Base-by-base conservation (phyloP, 2,888 invertebrate species). In the Caenorhabditis virilis region DNA sequence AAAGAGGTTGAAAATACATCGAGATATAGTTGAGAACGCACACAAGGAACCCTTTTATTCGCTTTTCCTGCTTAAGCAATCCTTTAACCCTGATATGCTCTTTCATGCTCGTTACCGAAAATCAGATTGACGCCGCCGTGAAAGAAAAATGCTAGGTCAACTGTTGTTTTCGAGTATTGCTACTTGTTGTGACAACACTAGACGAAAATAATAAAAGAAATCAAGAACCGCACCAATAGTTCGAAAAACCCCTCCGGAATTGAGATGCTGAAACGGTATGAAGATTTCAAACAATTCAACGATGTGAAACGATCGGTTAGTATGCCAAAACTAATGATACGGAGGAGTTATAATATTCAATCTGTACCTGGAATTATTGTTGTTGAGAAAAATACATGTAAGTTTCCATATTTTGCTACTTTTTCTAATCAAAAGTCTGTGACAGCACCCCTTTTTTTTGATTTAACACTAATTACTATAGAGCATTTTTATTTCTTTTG, bases 361-460 rank as follows among this genome's bases (percentile, higher is more conserved):
- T 51, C 59, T 6, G 49, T 59, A 48, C 59, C 59, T 22, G 59
- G 59, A 15, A 65, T 65, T 49, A 46, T 65, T 43, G 64, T 65
- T 16, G 22, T 59, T 4, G 55, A 65, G 59, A 58, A 58, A 58
- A 52, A 47, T 27, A 47, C 25, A 36, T 30, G 27, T 26, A 22
- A 45, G 39, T n/a, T 18, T 39, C 13, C 6, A 3, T 39, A 6
- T n/a, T 20, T 39, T 20, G 6, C 6, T 20, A 36, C 15, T 36
- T 36, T 36, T 36, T 36, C 15, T 36, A n/a, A 15, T 16, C n/a
- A 7, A 36, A 36, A 30, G 30, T 30, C 30, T 13, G 30, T 9
- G 30, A 6, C 6, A 30, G 13, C 6, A 30, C 13, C 6, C 6
- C 6, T 6, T 30, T 30, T 30, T 30, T 6, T 13, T 30, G 7